Evolutionary conservation across 2,113 vertebrate genomes (phyloP), one percentile per base, ranked within the genome.

Genomic region (Macaca mulatta): DNA sequence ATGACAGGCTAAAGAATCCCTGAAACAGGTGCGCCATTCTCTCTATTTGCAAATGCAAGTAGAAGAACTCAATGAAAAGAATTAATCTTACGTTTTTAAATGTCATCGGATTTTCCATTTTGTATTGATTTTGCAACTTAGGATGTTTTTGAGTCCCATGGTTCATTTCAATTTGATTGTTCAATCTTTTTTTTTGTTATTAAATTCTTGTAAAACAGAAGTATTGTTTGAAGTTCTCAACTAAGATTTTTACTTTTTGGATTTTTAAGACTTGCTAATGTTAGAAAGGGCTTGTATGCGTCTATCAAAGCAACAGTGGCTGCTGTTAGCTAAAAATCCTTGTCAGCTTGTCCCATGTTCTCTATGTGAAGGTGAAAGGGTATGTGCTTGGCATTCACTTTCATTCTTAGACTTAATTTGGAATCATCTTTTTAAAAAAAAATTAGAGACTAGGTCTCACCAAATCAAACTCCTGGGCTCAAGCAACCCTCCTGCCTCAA

Each of bases 1-100:
- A 4, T 3, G 16, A 85, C 98, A 99, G 99, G 98, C 99, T 78
- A 99, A 99, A 97, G 99, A 99, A 57, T 99, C 99, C 84, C 98
- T 99, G 95, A 98, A 94, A 85, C 99, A 98, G 8, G 98, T 99
- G 94, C 99, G 98, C 74, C 98, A 98, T 8, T 98, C 99, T 59
- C 99, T 99, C 82, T 98, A 95, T 27, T 98, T 99, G 87, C 98
- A 94, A 89, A 98, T 99, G 30, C 99, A 99, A 12, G 93, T 99
- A 43, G 98, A 99, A 94, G 99, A 99, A 90, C 98, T 99, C 67
- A 96, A 17, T 43, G 94, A 98, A 91, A 99, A 98, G 99, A 98
- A 99, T 79, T 98, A 96, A 98, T 16, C 45, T 94, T 35, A 16
- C 11, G 5, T 81, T 86, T 97, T 97, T 97, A 94, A 97, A 77